These are phyloP conservation scores for Aproaerema taeniolella DNA, from an alignment of 2,888 invertebrate species.

Conservation along the genomic window DNA sequence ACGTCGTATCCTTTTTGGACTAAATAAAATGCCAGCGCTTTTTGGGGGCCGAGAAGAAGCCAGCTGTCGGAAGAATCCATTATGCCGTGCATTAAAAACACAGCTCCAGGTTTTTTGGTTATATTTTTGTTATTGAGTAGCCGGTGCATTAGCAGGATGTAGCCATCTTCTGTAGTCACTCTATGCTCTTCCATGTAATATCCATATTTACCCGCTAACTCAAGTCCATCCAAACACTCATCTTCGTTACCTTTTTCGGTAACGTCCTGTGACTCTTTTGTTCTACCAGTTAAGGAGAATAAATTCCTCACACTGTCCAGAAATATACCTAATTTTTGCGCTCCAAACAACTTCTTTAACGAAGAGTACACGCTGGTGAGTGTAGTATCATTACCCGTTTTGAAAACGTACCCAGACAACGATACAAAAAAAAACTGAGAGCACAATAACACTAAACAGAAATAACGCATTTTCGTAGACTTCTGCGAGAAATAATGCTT, in stretches of 20 bases:
- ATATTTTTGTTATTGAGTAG: conserved; percentile 28
- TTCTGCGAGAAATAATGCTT: too few species aligned
- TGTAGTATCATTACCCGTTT: too few species aligned
- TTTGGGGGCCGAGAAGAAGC: conserved; percentile 80
- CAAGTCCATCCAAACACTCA: conserved; percentile 35
- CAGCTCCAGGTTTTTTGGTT: too few species aligned
- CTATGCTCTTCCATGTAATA: conserved; percentile 44
- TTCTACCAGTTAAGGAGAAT: too few species aligned
- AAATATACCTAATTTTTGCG: too few species aligned
- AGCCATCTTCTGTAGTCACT: conserved; percentile 49
- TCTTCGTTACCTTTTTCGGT: too few species aligned
- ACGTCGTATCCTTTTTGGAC: conserved; percentile 83
- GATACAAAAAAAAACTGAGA: too few species aligned
- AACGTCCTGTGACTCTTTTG: too few species aligned
- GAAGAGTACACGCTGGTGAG: too few species aligned
- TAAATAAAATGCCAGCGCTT: conserved; percentile 79
- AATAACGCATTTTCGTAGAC: background rate
- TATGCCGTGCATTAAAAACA: conserved; percentile 89
- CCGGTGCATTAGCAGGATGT: conserved; percentile 47
- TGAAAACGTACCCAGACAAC: too few species aligned
- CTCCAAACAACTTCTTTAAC: too few species aligned
- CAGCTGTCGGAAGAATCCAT: conserved; percentile 84
- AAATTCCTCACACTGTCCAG: too few species aligned
- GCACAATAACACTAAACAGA: background rate
- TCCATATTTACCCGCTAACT: conserved; percentile 39